Evolutionary conservation across 1,140 invertebrate genomes (phyloP).

Genomic region (Phenacoccus solenopsis): DNA sequence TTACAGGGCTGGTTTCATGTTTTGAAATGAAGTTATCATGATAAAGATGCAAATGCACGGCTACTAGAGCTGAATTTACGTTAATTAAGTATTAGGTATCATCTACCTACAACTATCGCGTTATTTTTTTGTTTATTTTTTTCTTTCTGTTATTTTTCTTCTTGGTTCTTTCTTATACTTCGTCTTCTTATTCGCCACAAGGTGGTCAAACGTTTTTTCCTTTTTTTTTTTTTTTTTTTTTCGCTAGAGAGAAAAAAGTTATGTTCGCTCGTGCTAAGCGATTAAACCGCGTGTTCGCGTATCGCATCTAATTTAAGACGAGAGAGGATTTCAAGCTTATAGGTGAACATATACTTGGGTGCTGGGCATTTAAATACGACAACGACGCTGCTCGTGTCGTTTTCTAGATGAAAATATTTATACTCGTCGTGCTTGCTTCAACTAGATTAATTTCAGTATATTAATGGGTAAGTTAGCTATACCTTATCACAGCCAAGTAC

Average conservation of each 20-base stretch:
- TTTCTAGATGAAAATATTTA: no score
- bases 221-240: no score
- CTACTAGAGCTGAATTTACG: constrained; percentile 12
- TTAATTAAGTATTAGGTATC: constrained; percentile 17
- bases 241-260: not conserved
- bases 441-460: no score
- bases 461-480: no score
- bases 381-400: not conserved
- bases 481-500: no score
- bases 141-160: not conserved
- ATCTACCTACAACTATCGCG: constrained; percentile 8
- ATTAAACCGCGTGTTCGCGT: not conserved
- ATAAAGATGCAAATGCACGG: constrained; percentile 14
- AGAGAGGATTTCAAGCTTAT: no score
- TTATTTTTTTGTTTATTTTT: not conserved
- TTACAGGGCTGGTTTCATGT: constrained; percentile 13
- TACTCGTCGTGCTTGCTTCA: no score
- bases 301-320: no score
- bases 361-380: not conserved
- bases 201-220: not conserved
- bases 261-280: not conserved
- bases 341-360: no score
- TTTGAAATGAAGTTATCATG: constrained; percentile 14
- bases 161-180: not conserved
- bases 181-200: not conserved